A percentile compares a stretch with the other conserved stretches of the same genome.
These are phyloP conservation scores for Apodemus agrarius DNA, from an alignment of 2,797 vertebrate genomes.

Conservation along the genomic window DNA sequence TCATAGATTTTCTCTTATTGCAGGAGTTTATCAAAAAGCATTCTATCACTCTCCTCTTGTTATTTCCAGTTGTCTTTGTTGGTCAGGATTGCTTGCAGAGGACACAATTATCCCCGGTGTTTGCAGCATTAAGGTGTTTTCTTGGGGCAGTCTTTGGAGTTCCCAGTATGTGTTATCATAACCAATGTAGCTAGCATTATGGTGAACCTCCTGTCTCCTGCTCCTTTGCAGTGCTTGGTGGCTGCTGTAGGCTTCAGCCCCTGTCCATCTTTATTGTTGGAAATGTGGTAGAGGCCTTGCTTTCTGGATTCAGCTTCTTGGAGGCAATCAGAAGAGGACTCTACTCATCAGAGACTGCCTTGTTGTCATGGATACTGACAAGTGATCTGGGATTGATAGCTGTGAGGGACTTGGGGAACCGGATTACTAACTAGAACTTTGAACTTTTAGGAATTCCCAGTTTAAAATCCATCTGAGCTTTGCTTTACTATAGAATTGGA, in stretches of 20 bases:
- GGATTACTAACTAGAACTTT: background rate
- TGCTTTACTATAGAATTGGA: background rate
- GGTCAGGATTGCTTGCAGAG: background rate
- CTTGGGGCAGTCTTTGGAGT: background rate
- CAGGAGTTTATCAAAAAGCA: background rate
- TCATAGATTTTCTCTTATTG: background rate
- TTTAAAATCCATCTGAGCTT: constrained; percentile 1
- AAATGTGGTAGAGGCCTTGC: background rate
- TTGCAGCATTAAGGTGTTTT: background rate
- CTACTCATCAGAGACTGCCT: background rate
- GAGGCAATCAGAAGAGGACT: background rate
- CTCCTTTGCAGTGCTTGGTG: background rate
- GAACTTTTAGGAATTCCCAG: background rate
- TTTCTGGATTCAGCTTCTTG: background rate
- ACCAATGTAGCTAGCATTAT: background rate
- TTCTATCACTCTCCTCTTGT: background rate
- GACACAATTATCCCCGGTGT: background rate
- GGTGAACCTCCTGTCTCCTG: background rate
- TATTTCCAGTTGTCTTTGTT: constrained; percentile 1
- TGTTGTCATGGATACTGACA: background rate
- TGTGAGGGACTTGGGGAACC: background rate
- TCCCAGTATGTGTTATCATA: background rate
- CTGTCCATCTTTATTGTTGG: background rate
- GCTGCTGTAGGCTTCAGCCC: background rate
- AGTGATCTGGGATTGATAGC: background rate